Evolutionary conservation across 2,797 vertebrate species (phyloP), one percentile per base, ranked within the genome.

Genomic region (Erithacus rubecula): DNA sequence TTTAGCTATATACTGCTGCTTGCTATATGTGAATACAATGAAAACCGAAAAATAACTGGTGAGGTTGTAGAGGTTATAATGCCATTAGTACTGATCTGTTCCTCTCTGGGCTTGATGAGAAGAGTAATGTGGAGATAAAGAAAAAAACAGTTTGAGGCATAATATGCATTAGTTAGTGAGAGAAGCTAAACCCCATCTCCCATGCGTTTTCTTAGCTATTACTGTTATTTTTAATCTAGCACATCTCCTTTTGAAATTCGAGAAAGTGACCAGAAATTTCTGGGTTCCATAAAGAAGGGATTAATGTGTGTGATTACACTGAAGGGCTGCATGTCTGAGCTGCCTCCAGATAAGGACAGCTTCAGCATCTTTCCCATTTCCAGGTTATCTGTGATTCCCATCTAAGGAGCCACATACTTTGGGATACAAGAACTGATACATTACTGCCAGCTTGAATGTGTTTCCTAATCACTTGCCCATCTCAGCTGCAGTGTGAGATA

Each of bases 251-350:
- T 87, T 79, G 23, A 37, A 70, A 22, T 89, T 95, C 56, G n/a
- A 89, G 52, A 69, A 87, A 89, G 16, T 32, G 11, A 55, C 21
- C 15, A 51, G 64, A 85, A 83, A 56, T 76, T 32, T 59, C 29
- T 86, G 36, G 9, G 20, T 49, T 26, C 41, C 70, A 58, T 79
- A 69, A 92, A 68, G 34, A 78, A 72, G 23, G 83, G 14, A 44
- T 23, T 29, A 49, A 77, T 30, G 16, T 11, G 10, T 68, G 34
- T 62, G 79, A 51, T 72, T 89, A 56, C 43, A 39, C 21, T 51
- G 36, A 74, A 43, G 12, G 43, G 26, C 44, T 68, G 15, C 27
- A 12, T 19, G 20, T 17, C n/a, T 0, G 0, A 1, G 1, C 49
- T 75, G 39, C 20, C 43, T 78, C 24, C 65, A 58, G 47, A 62